A percentile compares a stretch with the other conserved stretches of the same genome.
Conservation (phyloP, 2,113 vertebrate species). For the Micronycteris hirsuta region DNA sequence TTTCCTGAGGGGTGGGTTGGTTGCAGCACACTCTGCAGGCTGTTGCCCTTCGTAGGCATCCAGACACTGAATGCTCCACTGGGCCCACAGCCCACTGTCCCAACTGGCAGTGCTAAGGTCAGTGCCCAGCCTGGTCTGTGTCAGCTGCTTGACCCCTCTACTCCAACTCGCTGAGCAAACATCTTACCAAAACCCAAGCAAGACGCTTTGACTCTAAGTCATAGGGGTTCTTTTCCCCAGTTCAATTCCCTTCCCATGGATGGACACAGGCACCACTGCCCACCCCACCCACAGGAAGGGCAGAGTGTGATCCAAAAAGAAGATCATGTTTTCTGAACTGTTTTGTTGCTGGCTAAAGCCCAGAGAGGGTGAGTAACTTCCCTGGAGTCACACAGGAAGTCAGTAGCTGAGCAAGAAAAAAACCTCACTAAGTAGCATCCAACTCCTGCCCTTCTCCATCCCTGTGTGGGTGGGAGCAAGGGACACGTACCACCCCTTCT, state of each 20-base stretch:
- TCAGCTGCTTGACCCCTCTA: background rate
- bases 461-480: background rate
- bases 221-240: background rate
- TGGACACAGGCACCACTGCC: background rate
- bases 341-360: conserved; percentile 4
- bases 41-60: background rate
- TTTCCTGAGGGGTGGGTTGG: background rate
- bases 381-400: conserved; percentile 27
- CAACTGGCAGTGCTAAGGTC: background rate
- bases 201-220: background rate
- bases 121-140: background rate
- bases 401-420: background rate
- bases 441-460: background rate
- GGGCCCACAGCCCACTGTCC: background rate
- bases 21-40: background rate
- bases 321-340: background rate
- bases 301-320: background rate
- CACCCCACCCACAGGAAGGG: background rate
- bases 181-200: background rate
- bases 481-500: background rate
- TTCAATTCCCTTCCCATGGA: background rate
- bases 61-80: background rate
- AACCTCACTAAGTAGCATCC: background rate
- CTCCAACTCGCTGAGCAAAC: background rate
- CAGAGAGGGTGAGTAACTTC: conserved; percentile 57